phyloP scores from a whole-genome alignment of 2,113 vertebrate species.

The Dipodomys ordii region DNA sequence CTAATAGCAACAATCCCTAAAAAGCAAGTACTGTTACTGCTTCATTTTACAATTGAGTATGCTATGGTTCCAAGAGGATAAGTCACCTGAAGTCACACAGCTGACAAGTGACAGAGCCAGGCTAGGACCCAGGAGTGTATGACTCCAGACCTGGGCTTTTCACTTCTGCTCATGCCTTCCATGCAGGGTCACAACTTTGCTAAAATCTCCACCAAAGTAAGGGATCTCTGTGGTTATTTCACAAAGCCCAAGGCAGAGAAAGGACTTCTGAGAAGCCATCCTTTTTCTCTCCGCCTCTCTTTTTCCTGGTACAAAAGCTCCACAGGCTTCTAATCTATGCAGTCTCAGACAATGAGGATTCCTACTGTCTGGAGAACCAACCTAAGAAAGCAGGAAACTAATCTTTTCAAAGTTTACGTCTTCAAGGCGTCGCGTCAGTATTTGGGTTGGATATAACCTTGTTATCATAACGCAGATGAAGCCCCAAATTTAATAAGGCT shows the following conservation, averaged over 20 bases:
- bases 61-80: not conserved
- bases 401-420: constrained; percentile 90
- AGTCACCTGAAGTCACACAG: not conserved
- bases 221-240: not conserved
- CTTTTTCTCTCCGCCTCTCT: not conserved
- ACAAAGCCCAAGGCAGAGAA: not conserved
- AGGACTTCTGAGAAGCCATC: not conserved
- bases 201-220: not conserved
- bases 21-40: not conserved
- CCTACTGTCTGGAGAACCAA: constrained; percentile 91
- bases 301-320: not conserved
- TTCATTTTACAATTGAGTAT: not conserved
- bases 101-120: not conserved
- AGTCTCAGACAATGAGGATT: constrained; percentile 89
- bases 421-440: constrained; percentile 90
- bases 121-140: not conserved
- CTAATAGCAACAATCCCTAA: not conserved
- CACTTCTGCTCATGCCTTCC: not conserved
- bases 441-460: constrained; percentile 93
- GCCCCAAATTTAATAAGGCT: constrained; percentile 95
- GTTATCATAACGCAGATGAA: constrained; percentile 95
- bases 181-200: accelerated
- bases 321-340: constrained; percentile 84
- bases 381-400: constrained; percentile 90
- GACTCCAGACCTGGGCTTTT: not conserved